Conservation (phyloP, 2,797 vertebrate genomes). For the Melanotaenia trifasciata region DNA sequence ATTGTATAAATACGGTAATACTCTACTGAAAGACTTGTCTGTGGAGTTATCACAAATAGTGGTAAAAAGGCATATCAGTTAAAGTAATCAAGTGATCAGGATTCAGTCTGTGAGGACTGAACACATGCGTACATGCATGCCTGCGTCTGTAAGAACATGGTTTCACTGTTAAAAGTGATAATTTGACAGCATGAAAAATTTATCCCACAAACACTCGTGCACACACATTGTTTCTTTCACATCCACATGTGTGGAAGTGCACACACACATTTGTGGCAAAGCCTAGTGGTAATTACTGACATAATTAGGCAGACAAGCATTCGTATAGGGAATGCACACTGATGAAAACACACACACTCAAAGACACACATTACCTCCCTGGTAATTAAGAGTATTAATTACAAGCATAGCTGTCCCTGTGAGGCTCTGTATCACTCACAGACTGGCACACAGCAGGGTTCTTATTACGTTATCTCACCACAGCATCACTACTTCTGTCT, state of each 20-base stretch:
- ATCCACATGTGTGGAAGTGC: slow-evolving; percentile 33
- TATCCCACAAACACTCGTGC: slow-evolving; percentile 11
- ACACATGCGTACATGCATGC: slow-evolving; percentile 6
- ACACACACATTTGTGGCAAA: slow-evolving; percentile 63
- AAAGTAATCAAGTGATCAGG: slow-evolving; percentile 23
- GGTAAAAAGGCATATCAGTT: slow-evolving; percentile 11
- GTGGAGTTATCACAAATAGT: background rate
- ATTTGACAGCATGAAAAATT: slow-evolving; percentile 68
- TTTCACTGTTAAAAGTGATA: slow-evolving; percentile 64
- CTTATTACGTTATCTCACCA: slow-evolving; percentile 76
- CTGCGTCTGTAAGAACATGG: slow-evolving; percentile 53
- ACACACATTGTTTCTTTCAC: slow-evolving; percentile 20
- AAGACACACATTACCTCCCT: slow-evolving; percentile 68
- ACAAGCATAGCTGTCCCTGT: slow-evolving; percentile 79
- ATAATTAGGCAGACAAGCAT: slow-evolving; percentile 80
- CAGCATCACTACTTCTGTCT: slow-evolving; percentile 55
- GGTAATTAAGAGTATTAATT: slow-evolving; percentile 85
- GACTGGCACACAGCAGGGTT: slow-evolving; percentile 72
- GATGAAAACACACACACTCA: slow-evolving; percentile 43
- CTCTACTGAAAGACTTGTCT: background rate
- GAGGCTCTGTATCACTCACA: slow-evolving; percentile 80
- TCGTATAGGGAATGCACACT: slow-evolving; percentile 70
- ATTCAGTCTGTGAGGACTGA: slow-evolving; percentile 35
- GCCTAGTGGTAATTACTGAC: slow-evolving; percentile 78
- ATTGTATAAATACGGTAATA: background rate